Conservation (phyloP, 2,888 invertebrate genomes). For the Acanthacorydalis orientalis region DNA sequence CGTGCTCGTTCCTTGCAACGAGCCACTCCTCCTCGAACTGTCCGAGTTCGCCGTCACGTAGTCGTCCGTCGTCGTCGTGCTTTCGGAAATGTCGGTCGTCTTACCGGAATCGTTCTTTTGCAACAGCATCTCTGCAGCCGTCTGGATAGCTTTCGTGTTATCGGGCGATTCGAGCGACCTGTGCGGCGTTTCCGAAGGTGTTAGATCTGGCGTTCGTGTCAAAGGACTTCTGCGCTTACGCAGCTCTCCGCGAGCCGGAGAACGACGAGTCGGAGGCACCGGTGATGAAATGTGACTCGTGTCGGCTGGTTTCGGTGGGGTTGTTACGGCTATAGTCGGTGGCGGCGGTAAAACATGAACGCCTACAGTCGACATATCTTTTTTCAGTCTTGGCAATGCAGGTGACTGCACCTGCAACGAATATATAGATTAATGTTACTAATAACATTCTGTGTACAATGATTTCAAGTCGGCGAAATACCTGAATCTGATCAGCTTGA, state of each 20-base stretch:
- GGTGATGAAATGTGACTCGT: conserved; percentile 21
- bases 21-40: conserved; percentile 45
- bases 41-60: conserved; percentile 75
- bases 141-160: conserved; percentile 15
- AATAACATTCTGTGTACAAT: neutral
- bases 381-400: conserved; percentile 33
- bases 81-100: conserved; percentile 70
- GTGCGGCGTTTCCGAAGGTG: conserved; percentile 11
- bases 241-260: conserved; percentile 24
- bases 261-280: conserved; percentile 23
- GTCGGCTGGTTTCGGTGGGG: conserved; percentile 28
- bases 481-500: conserved; percentile 42
- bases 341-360: conserved; percentile 18
- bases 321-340: conserved; percentile 40
- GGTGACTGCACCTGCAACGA: conserved; percentile 31
- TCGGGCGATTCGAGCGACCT: conserved; percentile 21
- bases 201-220: conserved; percentile 10
- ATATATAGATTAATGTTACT: neutral
- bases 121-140: conserved; percentile 30
- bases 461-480: conserved; percentile 12
- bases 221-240: conserved; percentile 10
- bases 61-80: conserved; percentile 69
- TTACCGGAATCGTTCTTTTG: conserved; percentile 57
- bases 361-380: conserved; percentile 23
- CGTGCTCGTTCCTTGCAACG: conserved; percentile 10